Evolutionary conservation across 2,113 vertebrate genomes (phyloP).

Genomic region (Potamarius usumacintae): DNA sequence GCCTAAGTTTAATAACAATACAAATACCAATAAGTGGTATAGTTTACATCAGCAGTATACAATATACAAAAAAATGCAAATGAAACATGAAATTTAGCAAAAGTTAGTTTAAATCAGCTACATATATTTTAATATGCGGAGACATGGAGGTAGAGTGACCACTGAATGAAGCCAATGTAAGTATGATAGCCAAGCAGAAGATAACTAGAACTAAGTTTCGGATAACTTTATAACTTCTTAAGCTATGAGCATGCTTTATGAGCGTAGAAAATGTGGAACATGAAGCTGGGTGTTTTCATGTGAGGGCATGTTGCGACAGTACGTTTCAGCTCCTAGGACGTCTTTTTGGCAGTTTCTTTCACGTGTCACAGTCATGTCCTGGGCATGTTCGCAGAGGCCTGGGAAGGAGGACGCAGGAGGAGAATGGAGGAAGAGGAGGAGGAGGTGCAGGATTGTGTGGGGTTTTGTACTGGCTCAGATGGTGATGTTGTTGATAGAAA

Average conservation of each 20-base stretch:
- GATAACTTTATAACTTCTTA: neutral
- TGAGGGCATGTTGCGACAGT: neutral
- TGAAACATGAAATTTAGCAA: constrained; percentile 41
- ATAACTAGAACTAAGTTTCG: constrained; percentile 12
- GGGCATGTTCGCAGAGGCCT: constrained; percentile 14
- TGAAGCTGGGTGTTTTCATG: neutral
- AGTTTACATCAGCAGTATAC: constrained; percentile 35
- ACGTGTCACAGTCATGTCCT: constrained; percentile 26
- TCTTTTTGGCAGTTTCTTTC: constrained; percentile 5
- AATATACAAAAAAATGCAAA: constrained; percentile 38
- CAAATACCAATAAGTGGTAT: constrained; percentile 39
- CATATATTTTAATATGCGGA: constrained; percentile 50
- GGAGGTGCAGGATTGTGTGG: constrained; percentile 9
- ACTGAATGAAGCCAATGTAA: constrained; percentile 8
- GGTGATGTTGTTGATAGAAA: constrained; percentile 13
- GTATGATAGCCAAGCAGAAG: constrained; percentile 4
- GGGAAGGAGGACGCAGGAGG: neutral
- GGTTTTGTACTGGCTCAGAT: constrained; percentile 28
- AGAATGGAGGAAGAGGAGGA: neutral
- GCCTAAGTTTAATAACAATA: constrained; percentile 32
- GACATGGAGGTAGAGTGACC: constrained; percentile 53
- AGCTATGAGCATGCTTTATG: neutral
- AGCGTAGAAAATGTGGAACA: neutral
- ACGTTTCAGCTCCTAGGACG: neutral
- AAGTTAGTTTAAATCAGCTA: constrained; percentile 51